Evolutionary conservation across 2,113 vertebrate species (phyloP).

Genomic region (Austrofundulus limnaeus): DNA sequence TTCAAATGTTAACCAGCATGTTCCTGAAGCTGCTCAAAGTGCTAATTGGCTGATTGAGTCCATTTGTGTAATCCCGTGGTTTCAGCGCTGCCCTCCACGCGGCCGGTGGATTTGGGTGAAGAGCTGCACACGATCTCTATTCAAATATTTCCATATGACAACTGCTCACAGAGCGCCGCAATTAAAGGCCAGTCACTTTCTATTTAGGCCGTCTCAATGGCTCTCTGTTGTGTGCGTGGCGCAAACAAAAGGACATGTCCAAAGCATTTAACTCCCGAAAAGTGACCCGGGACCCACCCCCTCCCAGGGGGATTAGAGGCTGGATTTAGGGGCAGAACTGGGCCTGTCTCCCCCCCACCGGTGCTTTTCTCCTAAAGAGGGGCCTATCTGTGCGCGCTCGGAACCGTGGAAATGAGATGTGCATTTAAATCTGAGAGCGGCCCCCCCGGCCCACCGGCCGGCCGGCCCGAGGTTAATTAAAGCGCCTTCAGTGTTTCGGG

Average conservation of each 20-base stretch:
- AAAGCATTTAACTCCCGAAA: constrained; percentile 79
- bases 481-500: constrained; percentile 87
- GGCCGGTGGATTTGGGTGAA: constrained; percentile 82
- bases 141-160: constrained; percentile 87
- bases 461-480: constrained; percentile 94
- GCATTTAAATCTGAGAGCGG: constrained; percentile 92
- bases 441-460: constrained; percentile 84
- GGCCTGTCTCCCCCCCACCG: constrained; percentile 49
- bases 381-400: constrained; percentile 76
- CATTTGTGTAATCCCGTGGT: constrained; percentile 80
- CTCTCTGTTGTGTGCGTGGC: constrained; percentile 72
- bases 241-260: constrained; percentile 88
- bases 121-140: constrained; percentile 79
- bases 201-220: constrained; percentile 65
- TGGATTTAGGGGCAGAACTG: constrained; percentile 80
- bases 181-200: constrained; percentile 81
- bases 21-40: constrained; percentile 67
- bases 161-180: constrained; percentile 79
- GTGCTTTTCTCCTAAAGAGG: constrained; percentile 81
- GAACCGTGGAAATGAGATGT: constrained; percentile 96
- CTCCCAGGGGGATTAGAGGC: constrained; percentile 86
- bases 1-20: constrained; percentile 78
- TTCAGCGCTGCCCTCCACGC: constrained; percentile 61
- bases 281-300: constrained; percentile 80
- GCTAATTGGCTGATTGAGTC: constrained; percentile 80